Percentiles rank a stretch among this genome's conserved stretches.
Evolutionary conservation across 2,888 invertebrate genomes (phyloP).

Genomic region (Anoplius nigerrimus): DNA sequence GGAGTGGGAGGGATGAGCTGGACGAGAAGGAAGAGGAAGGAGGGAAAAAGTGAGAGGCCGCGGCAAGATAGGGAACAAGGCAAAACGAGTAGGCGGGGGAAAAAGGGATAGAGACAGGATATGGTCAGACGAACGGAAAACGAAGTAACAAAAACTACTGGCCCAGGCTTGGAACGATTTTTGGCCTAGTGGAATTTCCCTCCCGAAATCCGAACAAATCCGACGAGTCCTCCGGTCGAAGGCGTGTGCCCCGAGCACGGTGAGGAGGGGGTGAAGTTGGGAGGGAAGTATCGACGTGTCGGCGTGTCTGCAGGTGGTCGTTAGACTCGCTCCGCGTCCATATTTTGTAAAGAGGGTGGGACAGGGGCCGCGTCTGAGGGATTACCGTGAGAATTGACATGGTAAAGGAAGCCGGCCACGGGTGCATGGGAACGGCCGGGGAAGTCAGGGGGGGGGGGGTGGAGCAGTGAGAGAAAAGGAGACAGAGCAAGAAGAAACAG

Average conservation of each 20-base stretch:
- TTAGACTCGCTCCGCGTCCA: too few species aligned
- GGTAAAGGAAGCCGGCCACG: constrained; percentile 12
- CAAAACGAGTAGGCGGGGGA: neutral
- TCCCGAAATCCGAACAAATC: constrained; percentile 69
- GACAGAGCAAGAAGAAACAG: neutral
- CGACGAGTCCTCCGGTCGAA: constrained; percentile 23
- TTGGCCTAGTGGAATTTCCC: constrained; percentile 58
- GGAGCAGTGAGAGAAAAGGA: neutral
- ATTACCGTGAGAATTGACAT: too few species aligned
- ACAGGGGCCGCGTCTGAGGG: too few species aligned
- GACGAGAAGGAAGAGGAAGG: constrained; percentile 18
- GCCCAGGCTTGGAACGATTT: constrained; percentile 41
- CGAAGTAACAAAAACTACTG: neutral
- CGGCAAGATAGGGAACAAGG: constrained; percentile 9
- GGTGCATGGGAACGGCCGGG: constrained; percentile 8
- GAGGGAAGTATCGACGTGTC: too few species aligned
- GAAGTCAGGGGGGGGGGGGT: neutral
- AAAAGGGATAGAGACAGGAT: constrained; percentile 23
- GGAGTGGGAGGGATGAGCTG: constrained; percentile 24
- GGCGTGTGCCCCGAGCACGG: too few species aligned
- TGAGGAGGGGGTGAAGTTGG: too few species aligned
- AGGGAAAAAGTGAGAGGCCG: constrained; percentile 26
- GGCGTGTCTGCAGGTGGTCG: too few species aligned
- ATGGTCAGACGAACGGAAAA: constrained; percentile 13
- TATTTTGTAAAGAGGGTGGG: too few species aligned